Percentiles rank a stretch among this genome's conserved stretches.
Evolutionary conservation across 92 coral and sea anemone species (phyloP).

Genomic region (Anthopleura xanthogrammica): DNA sequence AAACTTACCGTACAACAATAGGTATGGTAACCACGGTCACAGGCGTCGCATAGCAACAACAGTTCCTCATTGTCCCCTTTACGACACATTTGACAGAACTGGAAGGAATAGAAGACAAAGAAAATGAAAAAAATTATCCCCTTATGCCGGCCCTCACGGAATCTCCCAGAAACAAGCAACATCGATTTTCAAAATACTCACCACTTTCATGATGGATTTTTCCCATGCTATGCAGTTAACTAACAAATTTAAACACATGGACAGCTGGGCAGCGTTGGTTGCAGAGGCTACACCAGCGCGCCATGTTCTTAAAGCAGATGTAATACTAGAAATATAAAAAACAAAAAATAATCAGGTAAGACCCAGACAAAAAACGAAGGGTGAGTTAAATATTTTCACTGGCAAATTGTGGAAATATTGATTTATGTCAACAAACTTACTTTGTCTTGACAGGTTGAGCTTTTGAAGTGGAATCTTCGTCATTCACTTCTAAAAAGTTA

Average conservation of each 20-base stretch:
- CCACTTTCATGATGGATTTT: constrained; percentile 99
- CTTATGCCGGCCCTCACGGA: background rate
- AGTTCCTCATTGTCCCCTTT: constrained; percentile 98
- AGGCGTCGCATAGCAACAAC: constrained; percentile 91
- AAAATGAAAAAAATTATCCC: background rate
- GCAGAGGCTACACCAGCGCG: constrained; percentile 79
- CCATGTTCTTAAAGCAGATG: constrained; percentile 88
- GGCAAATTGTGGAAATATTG: too few relatives aligned
- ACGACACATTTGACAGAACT: constrained; percentile 99
- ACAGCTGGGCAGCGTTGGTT: constrained; percentile 80
- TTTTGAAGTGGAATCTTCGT: constrained; percentile 2
- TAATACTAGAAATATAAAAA: constrained; percentile 25
- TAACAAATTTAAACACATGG: constrained; percentile 82
- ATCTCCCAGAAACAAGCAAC: background rate
- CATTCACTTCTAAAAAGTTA: constrained; percentile 1
- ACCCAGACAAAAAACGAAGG: too few relatives aligned
- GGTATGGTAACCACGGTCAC: constrained; percentile 98
- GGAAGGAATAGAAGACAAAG: background rate
- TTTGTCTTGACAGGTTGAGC: background rate
- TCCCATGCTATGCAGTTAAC: constrained; percentile 94
- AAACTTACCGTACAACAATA: constrained; percentile 91
- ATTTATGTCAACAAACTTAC: background rate
- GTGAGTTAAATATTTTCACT: too few relatives aligned
- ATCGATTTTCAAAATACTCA: constrained; percentile 29
- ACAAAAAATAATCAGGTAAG: background rate